A percentile compares a stretch with the other conserved stretches of the same genome.
Conservation (phyloP, 2,797 vertebrate species). For the Spheniscus humboldti region DNA sequence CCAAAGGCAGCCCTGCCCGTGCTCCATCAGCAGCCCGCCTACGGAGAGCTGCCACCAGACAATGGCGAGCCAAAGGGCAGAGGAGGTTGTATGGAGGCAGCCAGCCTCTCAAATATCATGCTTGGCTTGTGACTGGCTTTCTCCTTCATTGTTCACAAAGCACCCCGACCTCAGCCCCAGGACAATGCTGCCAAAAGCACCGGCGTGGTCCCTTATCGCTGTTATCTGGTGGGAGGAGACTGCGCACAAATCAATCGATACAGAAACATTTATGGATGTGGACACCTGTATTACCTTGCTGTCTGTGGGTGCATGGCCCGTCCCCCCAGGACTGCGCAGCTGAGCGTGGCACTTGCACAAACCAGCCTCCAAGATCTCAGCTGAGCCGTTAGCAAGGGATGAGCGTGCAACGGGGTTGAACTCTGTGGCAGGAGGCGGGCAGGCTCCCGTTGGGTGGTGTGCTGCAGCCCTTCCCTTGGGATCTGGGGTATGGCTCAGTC, state of each 20-base stretch:
- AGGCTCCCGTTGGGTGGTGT: not conserved
- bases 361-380: fast-evolving
- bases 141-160: not conserved
- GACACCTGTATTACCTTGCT: not conserved
- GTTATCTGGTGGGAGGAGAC: fast-evolving
- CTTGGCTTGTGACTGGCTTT: not conserved
- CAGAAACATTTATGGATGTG: not conserved
- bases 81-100: not conserved
- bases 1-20: not conserved
- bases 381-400: not conserved
- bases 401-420: fast-evolving
- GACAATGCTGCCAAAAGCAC: not conserved
- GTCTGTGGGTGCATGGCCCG: fast-evolving
- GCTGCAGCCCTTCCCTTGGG: not conserved
- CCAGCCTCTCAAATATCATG: not conserved
- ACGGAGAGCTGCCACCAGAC: not conserved
- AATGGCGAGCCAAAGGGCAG: not conserved
- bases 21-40: not conserved
- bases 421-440: not conserved
- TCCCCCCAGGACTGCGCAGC: not conserved
- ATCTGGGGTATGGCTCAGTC: not conserved
- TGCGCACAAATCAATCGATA: fast-evolving
- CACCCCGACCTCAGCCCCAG: too few species aligned
- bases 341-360: fast-evolving
- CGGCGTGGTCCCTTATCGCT: fast-evolving